phyloP scores from a whole-genome alignment of 2,797 vertebrate species.

The Mormyrus proboscirostris region DNA sequence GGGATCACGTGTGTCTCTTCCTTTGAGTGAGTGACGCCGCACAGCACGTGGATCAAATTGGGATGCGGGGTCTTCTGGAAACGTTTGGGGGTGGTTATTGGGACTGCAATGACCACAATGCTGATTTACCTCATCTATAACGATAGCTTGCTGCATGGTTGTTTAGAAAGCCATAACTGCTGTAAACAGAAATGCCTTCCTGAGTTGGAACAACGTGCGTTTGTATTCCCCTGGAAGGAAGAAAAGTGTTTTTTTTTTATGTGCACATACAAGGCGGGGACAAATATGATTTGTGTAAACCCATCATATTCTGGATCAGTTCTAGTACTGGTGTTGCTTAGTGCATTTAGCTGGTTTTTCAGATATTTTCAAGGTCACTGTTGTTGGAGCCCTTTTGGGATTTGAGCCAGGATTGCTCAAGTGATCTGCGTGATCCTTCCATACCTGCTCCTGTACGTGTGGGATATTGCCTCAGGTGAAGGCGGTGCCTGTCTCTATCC shows the following conservation, averaged over 20 bases:
- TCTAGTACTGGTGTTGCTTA: not conserved
- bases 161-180: not conserved
- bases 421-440: not conserved
- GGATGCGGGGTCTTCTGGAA: not conserved
- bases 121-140: not conserved
- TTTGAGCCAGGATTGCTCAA: not conserved
- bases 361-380: not conserved
- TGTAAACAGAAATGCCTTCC: not conserved
- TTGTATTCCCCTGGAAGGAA: not conserved
- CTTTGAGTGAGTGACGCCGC: not conserved
- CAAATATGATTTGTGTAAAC: not conserved
- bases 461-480: slow-evolving; percentile 4
- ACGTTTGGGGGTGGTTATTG: not conserved
- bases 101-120: not conserved
- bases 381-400: not conserved
- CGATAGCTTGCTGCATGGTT: not conserved
- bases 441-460: not conserved
- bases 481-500: not conserved
- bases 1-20: not conserved
- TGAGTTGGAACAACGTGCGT: not conserved
- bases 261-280: not conserved
- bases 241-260: not conserved
- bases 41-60: not conserved
- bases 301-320: not conserved
- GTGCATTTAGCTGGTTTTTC: not conserved